Evolutionary conservation across 2,888 invertebrate genomes (phyloP), one percentile per base, ranked within the genome.

Genomic region (Eilema depressum): DNA sequence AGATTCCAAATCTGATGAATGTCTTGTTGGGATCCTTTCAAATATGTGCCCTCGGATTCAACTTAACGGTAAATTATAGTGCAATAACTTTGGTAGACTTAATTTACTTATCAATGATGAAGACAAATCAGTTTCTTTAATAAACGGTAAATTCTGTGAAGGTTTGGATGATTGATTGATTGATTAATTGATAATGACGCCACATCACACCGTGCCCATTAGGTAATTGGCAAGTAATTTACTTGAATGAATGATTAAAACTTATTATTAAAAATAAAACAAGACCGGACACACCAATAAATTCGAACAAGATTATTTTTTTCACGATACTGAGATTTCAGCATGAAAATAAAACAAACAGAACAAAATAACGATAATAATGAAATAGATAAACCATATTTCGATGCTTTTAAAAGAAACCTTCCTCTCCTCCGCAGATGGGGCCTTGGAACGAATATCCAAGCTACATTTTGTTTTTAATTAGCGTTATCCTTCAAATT

Each of bases 21-120:
- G 90, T 94, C 56, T 70, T 94, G 56, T 82, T 93, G 26, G 94
- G 93, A 20, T 93, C 94, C 2, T 63, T 93, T 37, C 88, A 91
- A 85, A 94, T 94, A 83, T 94, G 94, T 75, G 93, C 91, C 37
- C 87, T 93, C 14, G 93, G 93, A 68, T 94, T 94, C 77, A 93
- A 91, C 84, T 83, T 94, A 73, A 90, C 89, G 88, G 94, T 94
- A 86, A 80, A 79, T 59, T 59, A n/a, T n/a, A 20, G n/a, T n/a
- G 2, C 20, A 47, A 47, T 17, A 17, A 17, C n/a, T n/a, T n/a
- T n/a, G n/a, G n/a, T n/a, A n/a, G n/a, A n/a, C n/a, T n/a, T n/a
- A n/a, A n/a, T n/a, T n/a, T n/a, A n/a, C n/a, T n/a, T n/a, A n/a
- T n/a, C n/a, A n/a, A n/a, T n/a, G 12, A 37, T 37, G 12, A 12